Base-by-base conservation (phyloP, 2,113 vertebrate genomes). In the Neoarius graeffei region DNA sequence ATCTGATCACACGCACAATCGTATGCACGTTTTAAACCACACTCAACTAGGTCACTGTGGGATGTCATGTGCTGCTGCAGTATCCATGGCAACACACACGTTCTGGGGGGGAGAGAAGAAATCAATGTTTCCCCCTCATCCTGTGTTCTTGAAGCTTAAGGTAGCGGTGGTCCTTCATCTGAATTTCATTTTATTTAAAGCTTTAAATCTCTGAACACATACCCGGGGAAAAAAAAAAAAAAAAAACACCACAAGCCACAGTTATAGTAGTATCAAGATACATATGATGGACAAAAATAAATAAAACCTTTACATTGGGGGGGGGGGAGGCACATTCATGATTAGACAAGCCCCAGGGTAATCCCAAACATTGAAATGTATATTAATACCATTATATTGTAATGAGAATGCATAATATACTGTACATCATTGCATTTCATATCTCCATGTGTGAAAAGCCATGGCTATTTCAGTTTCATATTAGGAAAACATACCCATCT, bases 31-130 rank as follows among this genome's bases (percentile, higher is more conserved):
- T 84, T 85, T 85, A 88, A 89, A 88, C 67, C 77, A 84, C 84
- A 67, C 86, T 89, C 90, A 90, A 86, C 91, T 87, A 95, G 94
- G 90, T 64, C 92, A 90, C 84, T 88, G 89, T 89, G 84, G 85
- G 86, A 89, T 88, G 92, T 89, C 85, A 87, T 88, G 86, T 90
- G 91, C 87, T 91, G 86, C 85, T 52, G 83, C 54, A 80, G 91
- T 91, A 91, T 89, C 92, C 91, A 91, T 92, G 90, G 92, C 89
- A 92, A 92, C 92, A 87, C 89, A 88, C 89, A 90, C 88, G 86
- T 91, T 88, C 89, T 84, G 69, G 79, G 69, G 8, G n/a, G 54
- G 27, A 57, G 48, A 79, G 85, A 85, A 50, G 80, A 81, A 89
- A 91, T 91, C 90, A 89, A 90, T 90, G 71, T 87, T 86, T 84